Conservation (phyloP, 1,140 invertebrate genomes). For the Trichonephila clavipes region DNA sequence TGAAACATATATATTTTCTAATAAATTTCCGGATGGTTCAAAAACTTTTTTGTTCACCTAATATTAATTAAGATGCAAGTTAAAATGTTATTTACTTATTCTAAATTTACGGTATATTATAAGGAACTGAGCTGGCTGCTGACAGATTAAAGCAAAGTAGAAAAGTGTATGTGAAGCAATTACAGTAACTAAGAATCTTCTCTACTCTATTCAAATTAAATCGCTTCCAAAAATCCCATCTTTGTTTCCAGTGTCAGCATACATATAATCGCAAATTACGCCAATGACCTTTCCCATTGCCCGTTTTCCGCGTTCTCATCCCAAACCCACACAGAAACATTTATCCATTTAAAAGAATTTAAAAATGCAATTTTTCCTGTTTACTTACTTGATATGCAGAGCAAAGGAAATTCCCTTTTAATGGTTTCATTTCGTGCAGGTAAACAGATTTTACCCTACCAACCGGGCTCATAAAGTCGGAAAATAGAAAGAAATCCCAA, state of each 20-base stretch:
- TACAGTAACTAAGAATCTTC: background rate
- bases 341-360: constrained; percentile 21
- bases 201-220: background rate
- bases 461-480: background rate
- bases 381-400: constrained; percentile 14
- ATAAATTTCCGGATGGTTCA: too few relatives aligned
- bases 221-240: background rate
- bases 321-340: background rate
- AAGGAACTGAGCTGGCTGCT: too few relatives aligned
- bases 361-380: constrained; percentile 13
- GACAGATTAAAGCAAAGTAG: too few relatives aligned
- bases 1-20: too few relatives aligned
- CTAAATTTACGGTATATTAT: too few relatives aligned
- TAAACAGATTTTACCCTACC: background rate
- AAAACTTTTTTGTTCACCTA: too few relatives aligned
- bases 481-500: background rate
- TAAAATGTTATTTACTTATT: too few relatives aligned
- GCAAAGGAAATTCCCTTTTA: background rate
- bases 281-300: background rate
- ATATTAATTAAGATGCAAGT: too few relatives aligned
- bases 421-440: background rate
- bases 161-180: background rate
- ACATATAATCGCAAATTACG: background rate
- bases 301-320: background rate
- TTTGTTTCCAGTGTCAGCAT: background rate